A percentile compares a stretch with the other conserved stretches of the same genome.
Evolutionary conservation across 1,140 invertebrate species (phyloP).

Genomic region (Brachystomella parvula): DNA sequence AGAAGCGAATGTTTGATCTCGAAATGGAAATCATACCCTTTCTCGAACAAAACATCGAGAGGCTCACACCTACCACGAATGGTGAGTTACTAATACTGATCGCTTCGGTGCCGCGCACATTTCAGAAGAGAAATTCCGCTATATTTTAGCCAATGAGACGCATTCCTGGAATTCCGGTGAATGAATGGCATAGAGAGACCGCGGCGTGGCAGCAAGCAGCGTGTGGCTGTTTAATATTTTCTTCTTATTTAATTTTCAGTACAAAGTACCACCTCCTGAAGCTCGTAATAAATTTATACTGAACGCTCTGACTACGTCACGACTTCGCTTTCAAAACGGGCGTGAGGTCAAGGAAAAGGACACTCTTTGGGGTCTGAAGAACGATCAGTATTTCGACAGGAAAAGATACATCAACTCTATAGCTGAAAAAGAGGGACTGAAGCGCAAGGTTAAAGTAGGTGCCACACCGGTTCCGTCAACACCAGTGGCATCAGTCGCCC

Average conservation of each 20-base stretch:
- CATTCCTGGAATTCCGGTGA: no score
- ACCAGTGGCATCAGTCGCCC: background rate
- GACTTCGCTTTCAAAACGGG: slow-evolving; percentile 18
- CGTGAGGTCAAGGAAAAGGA: slow-evolving; percentile 9
- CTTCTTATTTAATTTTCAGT: slow-evolving; percentile 10
- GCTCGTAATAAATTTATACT: slow-evolving; percentile 20
- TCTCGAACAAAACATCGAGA: slow-evolving; percentile 17
- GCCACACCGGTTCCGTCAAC: background rate
- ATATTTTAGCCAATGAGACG: no score
- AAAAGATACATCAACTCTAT: no score
- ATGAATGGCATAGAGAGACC: no score
- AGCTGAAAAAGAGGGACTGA: no score
- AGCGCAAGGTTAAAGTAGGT: no score
- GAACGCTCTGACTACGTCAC: slow-evolving; percentile 17
- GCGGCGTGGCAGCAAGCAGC: background rate
- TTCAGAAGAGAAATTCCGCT: no score
- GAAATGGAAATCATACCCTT: slow-evolving; percentile 27
- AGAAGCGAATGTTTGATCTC: slow-evolving; percentile 24
- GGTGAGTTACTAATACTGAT: slow-evolving; percentile 14
- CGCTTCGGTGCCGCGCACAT: no score
- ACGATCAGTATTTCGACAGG: no score
- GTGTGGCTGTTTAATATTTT: background rate
- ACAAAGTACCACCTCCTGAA: slow-evolving; percentile 15
- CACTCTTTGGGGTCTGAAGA: slow-evolving; percentile 15
- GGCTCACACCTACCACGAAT: slow-evolving; percentile 23